Evolutionary conservation across 2,113 vertebrate species (phyloP).

Genomic region (Balaeniceps rex): DNA sequence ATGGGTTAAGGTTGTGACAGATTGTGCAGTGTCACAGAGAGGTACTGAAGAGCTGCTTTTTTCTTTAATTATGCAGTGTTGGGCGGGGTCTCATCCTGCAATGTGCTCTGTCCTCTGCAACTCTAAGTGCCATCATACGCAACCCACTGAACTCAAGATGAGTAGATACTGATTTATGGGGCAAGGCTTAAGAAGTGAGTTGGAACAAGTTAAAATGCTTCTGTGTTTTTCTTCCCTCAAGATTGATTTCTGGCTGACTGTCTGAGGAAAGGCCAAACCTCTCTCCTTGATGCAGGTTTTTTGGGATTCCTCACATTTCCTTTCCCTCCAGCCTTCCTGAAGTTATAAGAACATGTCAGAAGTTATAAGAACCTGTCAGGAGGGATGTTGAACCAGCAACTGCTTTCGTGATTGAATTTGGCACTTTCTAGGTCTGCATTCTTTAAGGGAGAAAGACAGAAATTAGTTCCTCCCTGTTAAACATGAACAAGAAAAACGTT

Average conservation of each 20-base stretch:
- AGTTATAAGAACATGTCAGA: neutral
- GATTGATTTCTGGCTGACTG: neutral
- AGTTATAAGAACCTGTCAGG: neutral
- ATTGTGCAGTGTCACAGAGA: neutral
- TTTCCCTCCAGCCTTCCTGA: neutral
- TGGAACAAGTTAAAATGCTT: neutral
- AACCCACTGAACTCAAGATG: neutral
- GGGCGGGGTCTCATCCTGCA: neutral
- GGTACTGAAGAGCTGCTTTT: neutral
- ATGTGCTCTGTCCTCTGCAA: neutral
- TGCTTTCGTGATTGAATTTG: neutral
- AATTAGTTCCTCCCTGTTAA: constrained; percentile 31
- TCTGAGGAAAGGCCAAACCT: neutral
- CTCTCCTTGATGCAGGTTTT: neutral
- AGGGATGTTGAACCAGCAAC: neutral
- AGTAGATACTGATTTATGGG: neutral
- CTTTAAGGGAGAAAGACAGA: neutral
- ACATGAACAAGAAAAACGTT: neutral
- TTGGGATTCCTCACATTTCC: neutral
- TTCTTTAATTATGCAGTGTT: neutral
- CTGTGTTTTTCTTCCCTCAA: neutral
- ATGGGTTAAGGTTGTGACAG: neutral
- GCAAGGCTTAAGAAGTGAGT: neutral
- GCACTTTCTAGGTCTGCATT: neutral
- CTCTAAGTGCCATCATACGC: neutral